phyloP scores from a whole-genome alignment of 2,797 vertebrate genomes.

The Tragopan temminckii region DNA sequence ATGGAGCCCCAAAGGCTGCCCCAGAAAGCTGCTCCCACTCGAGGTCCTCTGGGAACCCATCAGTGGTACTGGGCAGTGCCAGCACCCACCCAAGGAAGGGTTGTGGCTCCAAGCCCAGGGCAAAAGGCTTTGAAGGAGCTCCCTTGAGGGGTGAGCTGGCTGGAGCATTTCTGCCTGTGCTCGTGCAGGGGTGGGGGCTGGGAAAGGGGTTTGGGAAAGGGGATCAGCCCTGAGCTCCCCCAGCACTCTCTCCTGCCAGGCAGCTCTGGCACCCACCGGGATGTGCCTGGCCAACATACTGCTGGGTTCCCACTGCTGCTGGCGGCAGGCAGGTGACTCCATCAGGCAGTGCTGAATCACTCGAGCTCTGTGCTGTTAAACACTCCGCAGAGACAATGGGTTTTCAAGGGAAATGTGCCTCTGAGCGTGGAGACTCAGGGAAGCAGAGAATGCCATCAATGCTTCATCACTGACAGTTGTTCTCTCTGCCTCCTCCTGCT shows the following conservation, averaged over 20 bases:
- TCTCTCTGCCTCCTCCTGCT: neutral
- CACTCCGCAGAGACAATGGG: neutral
- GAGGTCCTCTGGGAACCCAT: neutral
- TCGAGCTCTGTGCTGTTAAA: neutral
- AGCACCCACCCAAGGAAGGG: neutral
- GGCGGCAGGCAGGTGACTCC: neutral
- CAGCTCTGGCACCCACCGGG: neutral
- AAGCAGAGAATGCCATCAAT: neutral
- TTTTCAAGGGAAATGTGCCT: neutral
- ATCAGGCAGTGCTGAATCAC: neutral
- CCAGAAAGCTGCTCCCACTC: neutral
- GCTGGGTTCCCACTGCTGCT: neutral
- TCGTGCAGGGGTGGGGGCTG: neutral
- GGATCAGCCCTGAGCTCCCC: neutral
- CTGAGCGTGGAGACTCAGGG: neutral
- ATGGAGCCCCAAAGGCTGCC: neutral
- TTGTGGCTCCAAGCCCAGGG: neutral
- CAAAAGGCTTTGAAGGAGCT: neutral
- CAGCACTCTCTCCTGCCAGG: accelerated
- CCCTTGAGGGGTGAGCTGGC: accelerated
- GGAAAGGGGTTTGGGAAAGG: neutral
- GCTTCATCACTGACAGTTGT: neutral
- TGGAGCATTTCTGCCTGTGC: neutral
- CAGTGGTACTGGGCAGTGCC: too few relatives aligned
- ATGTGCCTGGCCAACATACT: neutral